Evolutionary conservation across 2,113 vertebrate genomes (phyloP), one percentile per base, ranked within the genome.

Genomic region (Myotis davidii): DNA sequence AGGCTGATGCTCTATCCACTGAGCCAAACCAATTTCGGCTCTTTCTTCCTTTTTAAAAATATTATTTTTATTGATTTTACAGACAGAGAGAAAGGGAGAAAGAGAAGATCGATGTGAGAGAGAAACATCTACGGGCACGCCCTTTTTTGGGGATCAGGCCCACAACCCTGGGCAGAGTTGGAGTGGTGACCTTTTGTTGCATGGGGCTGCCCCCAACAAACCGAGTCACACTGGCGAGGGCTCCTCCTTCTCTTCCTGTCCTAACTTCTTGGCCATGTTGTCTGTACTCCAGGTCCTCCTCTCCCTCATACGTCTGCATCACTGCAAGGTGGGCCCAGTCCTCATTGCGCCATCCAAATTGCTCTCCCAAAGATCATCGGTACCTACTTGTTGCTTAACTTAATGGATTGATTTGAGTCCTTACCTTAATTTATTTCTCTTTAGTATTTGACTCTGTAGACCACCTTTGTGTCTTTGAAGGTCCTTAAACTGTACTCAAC

Each of bases 251-350:
- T 48, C 27, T 77, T 45, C 6, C 14, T 10, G 18, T 29, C 12
- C n/a, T 59, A 16, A n/a, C 5, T 39, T 84, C 85, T 65, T n/a
- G 27, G 56, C 20, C 7, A 0, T 20, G 7, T 37, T 18, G 45
- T 56, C 37, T 37, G 0, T 3, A 10, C 2, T 37, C 21, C 4
- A 5, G 27, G 37, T n/a, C 21, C 16, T 56, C 14, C 9, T 54
- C 13, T 64, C 4, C 1, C 5, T 5, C 34, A 0, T 1, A 3
- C 13, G n/a, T 37, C 2, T 50, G 20, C 0, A 3, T 61, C 6
- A 1, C 17, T 9, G 9, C 39, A 45, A 54, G 11, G 6, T 13
- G 13, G 14, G 1, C 4, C 56, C 32, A 9, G 16, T 9, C 25
- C 56, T 89, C 50, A 16, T 48, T 27, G 6, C 45, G 67, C 10